Base-by-base conservation (phyloP, 2,888 invertebrate genomes). In the Thyatira batis region DNA sequence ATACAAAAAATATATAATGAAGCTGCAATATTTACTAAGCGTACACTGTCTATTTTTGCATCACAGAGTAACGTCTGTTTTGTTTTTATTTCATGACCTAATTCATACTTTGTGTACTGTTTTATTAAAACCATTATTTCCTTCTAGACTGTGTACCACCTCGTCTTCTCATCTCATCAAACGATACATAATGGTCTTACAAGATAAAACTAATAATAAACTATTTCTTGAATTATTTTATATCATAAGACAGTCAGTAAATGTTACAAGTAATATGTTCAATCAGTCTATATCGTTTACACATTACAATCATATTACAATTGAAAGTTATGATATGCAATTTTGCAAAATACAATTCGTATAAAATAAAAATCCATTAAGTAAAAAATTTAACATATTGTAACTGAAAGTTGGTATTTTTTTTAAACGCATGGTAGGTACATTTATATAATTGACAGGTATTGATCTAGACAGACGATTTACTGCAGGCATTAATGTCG, bases 401-500 rank as follows among this genome's bases (percentile, higher is more conserved):
- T 11, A 11, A 33, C 33, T 13, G 39, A 39, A 45, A 54, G 49
- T 51, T 55, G 51, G 33, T 51, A 13, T 13, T 13, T 13, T 13
- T 6, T 33, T 33, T 13, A 33, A 33, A 33, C 8, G n/a, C n/a
- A 39, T 39, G 17, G 6, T 3, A 8, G n/a, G 8, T 28, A n/a
- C n/a, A 33, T 13, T 6, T 4, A 33, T 33, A 39, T 13, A 13
- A 49, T 57, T 60, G 21, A 5, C 44, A 30, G 10, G 8, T 8
- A 43, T 44, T 20, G 25, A 51, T 50, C 61, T 85, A 91, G 52
- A 91, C 89, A 0, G 91, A 87, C 1, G 89, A 77, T 67, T 91
- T 91, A 58, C 85, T 87, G 55, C 87, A 87, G 13, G 93, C 93
- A 76, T 95, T 95, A 71, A 95, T 95, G 80, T 96, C 95, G 2